A percentile compares a stretch with the other conserved stretches of the same genome.
phyloP scores from a whole-genome alignment of 2,113 vertebrate genomes.

The Numenius arquata region DNA sequence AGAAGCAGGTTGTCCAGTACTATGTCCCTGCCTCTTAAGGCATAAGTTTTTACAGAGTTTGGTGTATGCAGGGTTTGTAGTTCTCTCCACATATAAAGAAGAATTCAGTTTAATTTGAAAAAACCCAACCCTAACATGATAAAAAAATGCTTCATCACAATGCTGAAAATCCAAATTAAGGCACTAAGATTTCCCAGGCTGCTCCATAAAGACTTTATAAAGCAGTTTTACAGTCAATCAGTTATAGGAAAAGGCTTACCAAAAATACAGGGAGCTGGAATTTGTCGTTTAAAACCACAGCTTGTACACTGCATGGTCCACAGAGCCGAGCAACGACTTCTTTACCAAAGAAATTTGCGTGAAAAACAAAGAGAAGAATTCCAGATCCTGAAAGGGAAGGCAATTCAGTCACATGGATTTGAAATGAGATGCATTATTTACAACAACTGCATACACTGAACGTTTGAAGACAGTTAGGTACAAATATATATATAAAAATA shows the following conservation, averaged over 20 bases:
- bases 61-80: background rate
- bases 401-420: background rate
- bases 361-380: conserved; percentile 93
- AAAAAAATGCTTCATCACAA: background rate
- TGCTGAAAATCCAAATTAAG: background rate
- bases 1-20: background rate
- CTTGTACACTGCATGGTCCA: conserved; percentile 93
- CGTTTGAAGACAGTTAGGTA: background rate
- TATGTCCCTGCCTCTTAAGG: background rate
- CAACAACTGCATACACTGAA: background rate
- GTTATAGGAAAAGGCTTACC: conserved; percentile 70
- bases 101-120: background rate
- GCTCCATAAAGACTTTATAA: background rate
- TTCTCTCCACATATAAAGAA: background rate
- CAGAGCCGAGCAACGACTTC: conserved; percentile 89
- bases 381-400: conserved; percentile 81
- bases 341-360: conserved; percentile 87
- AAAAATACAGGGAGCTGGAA: conserved; percentile 96
- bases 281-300: conserved; percentile 95
- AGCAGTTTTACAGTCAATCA: background rate
- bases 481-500: background rate
- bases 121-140: background rate
- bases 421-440: background rate
- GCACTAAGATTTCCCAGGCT: background rate
- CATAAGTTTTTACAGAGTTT: background rate